A percentile compares a stretch with the other conserved stretches of the same genome.
Conservation (phyloP, 2,888 invertebrate species). For the Pterostichus niger region DNA sequence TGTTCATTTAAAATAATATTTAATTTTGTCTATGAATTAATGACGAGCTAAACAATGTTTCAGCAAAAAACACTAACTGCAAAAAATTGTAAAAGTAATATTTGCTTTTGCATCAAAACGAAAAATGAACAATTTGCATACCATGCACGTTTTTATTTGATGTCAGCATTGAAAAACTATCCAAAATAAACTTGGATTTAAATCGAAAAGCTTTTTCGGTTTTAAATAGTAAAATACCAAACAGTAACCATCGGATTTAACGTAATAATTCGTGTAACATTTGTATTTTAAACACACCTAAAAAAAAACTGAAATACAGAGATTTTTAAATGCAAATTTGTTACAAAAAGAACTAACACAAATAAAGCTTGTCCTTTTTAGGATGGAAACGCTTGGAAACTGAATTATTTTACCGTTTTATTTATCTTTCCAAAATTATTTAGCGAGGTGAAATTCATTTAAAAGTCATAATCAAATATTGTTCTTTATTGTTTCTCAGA, state of each 20-base stretch:
- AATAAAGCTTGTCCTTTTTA: too few species aligned
- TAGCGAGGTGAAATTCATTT: background rate
- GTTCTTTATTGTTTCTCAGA: slow-evolving; percentile 5
- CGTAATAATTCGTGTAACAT: background rate
- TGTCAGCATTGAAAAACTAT: too few species aligned
- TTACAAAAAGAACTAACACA: too few species aligned
- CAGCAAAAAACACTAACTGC: too few species aligned
- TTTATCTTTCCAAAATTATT: slow-evolving; percentile 10
- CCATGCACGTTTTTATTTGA: too few species aligned
- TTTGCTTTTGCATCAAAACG: background rate
- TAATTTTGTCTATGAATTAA: too few species aligned
- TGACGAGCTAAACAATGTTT: too few species aligned
- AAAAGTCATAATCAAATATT: slow-evolving; percentile 14
- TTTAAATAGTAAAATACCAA: background rate
- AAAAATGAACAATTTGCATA: too few species aligned
- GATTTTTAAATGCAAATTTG: slow-evolving; percentile 6
- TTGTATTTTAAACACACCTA: slow-evolving; percentile 1
- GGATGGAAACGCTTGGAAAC: background rate
- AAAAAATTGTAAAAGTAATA: background rate
- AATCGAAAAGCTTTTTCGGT: background rate
- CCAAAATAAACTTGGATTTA: too few species aligned
- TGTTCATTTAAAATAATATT: too few species aligned
- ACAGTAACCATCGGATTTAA: background rate
- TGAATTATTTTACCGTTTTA: background rate
- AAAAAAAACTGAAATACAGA: background rate